phyloP scores from a whole-genome alignment of 2,797 vertebrate species.

The Natrix natrix region DNA sequence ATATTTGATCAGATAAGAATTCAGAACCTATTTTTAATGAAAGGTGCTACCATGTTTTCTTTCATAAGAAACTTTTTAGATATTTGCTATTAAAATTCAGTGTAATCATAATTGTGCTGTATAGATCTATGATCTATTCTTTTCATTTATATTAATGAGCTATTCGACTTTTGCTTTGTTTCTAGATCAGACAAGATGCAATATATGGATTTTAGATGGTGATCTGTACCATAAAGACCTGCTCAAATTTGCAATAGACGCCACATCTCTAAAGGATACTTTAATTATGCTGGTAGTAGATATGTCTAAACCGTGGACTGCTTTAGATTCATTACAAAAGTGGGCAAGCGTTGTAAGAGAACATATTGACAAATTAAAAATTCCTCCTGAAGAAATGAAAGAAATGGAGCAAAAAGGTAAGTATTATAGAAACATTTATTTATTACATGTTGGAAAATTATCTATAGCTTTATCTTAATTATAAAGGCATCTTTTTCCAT shows the following conservation, averaged over 20 bases:
- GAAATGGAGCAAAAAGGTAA: conserved; percentile 95
- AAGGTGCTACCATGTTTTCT: background rate
- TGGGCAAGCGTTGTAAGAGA: conserved; percentile 95
- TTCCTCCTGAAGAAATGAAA: conserved; percentile 92
- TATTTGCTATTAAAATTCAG: background rate
- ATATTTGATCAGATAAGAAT: background rate
- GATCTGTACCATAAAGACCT: conserved; percentile 98
- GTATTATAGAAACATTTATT: conserved; percentile 62
- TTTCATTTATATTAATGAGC: background rate
- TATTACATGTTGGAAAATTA: background rate
- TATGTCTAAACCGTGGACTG: conserved; percentile 96
- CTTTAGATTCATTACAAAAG: conserved; percentile 96
- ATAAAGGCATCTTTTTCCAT: background rate
- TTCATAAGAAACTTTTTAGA: background rate
- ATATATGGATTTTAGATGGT: conserved; percentile 96
- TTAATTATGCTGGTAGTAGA: conserved; percentile 88
- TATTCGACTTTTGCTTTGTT: conserved; percentile 30
- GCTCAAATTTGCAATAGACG: conserved; percentile 90
- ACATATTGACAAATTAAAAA: conserved; percentile 93
- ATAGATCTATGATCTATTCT: background rate
- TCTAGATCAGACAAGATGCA: conserved; percentile 93
- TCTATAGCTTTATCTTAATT: background rate
- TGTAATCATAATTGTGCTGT: background rate
- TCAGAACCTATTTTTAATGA: background rate
- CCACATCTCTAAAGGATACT: conserved; percentile 85